Evolutionary conservation across 1,140 invertebrate genomes (phyloP).

Genomic region (Bombus consobrinus): DNA sequence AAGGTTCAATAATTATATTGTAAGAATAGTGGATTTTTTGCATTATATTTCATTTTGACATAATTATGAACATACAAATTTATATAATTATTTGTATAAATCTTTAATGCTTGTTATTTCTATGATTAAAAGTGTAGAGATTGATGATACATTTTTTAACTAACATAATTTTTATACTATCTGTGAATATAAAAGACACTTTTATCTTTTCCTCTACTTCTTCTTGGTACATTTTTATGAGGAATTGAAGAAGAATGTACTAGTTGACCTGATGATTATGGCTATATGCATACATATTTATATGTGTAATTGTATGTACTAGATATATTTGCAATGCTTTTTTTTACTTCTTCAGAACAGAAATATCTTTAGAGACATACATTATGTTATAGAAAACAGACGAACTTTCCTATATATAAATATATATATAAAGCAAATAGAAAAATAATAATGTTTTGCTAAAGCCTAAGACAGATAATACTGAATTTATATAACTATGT

Average conservation of each 20-base stretch:
- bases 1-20: not conserved
- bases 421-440: slow-evolving; percentile 35
- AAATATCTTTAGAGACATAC: slow-evolving; percentile 24
- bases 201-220: not conserved
- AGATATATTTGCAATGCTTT: slow-evolving; percentile 6
- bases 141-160: slow-evolving; percentile 34
- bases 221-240: not conserved
- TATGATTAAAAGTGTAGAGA: slow-evolving; percentile 26
- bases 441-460: slow-evolving; percentile 45
- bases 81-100: slow-evolving; percentile 3
- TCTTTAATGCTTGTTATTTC: slow-evolving; percentile 23
- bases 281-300: slow-evolving; percentile 21
- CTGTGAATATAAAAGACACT: not conserved
- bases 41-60: not conserved
- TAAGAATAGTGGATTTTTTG: not conserved
- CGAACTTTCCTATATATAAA: slow-evolving; percentile 46
- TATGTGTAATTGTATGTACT: slow-evolving; percentile 32
- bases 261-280: slow-evolving; percentile 28
- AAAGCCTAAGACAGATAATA: slow-evolving; percentile 48
- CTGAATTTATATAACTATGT: slow-evolving; percentile 59
- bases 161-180: not conserved
- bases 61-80: slow-evolving; percentile 1
- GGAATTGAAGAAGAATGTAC: not conserved
- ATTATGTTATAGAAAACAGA: slow-evolving; percentile 29
- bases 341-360: slow-evolving; percentile 5